Evolutionary conservation across 2,797 vertebrate genomes (phyloP).

Genomic region (Aselliscus stoliczkanus): DNA sequence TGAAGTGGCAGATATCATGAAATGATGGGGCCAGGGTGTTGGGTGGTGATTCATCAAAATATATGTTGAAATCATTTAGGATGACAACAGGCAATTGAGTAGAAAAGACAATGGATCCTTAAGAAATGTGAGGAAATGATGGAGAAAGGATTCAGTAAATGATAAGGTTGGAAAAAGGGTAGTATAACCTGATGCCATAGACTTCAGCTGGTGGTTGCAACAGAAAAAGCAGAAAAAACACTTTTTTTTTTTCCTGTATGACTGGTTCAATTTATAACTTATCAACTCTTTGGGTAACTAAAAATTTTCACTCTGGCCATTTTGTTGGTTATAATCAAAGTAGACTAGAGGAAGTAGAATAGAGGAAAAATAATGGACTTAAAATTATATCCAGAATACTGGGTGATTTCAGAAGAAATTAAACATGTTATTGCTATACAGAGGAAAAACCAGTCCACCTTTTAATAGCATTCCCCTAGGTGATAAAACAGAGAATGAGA

Average conservation of each 20-base stretch:
- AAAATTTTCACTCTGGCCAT: not conserved
- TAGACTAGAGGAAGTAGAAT: not conserved
- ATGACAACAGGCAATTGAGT: not conserved
- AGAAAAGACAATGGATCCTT: not conserved
- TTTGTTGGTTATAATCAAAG: not conserved
- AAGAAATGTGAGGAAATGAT: not conserved
- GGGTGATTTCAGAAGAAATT: not conserved
- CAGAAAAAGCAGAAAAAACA: not conserved
- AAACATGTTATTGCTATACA: not conserved
- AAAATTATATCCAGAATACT: not conserved
- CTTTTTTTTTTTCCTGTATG: not conserved
- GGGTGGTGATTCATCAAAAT: slow-evolving; percentile 18
- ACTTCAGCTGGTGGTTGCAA: not conserved
- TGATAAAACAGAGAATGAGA: not conserved
- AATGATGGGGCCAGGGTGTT: not conserved
- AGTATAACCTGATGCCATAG: not conserved
- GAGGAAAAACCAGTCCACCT: not conserved
- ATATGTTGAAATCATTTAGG: not conserved
- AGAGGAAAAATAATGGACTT: not conserved
- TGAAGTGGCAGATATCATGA: not conserved
- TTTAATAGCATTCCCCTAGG: not conserved
- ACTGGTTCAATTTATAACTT: slow-evolving; percentile 15
- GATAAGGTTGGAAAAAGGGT: not conserved
- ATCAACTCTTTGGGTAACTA: not conserved
- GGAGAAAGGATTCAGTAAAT: not conserved